phyloP scores from a whole-genome alignment of 1,140 invertebrate genomes.

The Platyscapa corneri region DNA sequence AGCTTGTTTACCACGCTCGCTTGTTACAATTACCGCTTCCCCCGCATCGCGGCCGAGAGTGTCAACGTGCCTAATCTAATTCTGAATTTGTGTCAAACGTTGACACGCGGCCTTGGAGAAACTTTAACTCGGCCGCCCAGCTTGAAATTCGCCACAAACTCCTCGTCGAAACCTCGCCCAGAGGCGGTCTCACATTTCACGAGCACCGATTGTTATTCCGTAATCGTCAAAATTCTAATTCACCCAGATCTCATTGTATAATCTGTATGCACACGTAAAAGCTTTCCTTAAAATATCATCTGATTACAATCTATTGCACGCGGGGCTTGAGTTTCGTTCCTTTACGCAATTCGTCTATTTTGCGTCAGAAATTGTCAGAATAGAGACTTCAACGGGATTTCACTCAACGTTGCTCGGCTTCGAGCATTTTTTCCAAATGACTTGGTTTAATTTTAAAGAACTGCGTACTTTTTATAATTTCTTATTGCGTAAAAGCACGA shows the following conservation, averaged over 20 bases:
- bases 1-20: conserved; percentile 3
- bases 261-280: not conserved
- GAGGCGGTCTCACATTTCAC: conserved; percentile 8
- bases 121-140: conserved; percentile 17
- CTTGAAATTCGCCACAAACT: conserved; percentile 25
- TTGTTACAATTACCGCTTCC: not conserved
- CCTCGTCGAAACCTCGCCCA: not conserved
- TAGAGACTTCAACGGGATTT: no score
- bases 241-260: not conserved
- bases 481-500: no score
- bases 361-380: no score
- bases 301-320: not conserved
- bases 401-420: no score
- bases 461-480: no score
- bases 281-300: not conserved
- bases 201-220: not conserved
- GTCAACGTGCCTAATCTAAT: conserved; percentile 39
- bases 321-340: no score
- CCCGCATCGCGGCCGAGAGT: not conserved
- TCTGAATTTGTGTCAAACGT: conserved; percentile 50
- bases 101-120: conserved; percentile 43
- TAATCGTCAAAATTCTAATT: not conserved
- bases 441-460: no score
- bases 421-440: no score
- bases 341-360: no score